Evolutionary conservation across 1,140 invertebrate genomes (phyloP).

Genomic region (Pogonus chalceus): DNA sequence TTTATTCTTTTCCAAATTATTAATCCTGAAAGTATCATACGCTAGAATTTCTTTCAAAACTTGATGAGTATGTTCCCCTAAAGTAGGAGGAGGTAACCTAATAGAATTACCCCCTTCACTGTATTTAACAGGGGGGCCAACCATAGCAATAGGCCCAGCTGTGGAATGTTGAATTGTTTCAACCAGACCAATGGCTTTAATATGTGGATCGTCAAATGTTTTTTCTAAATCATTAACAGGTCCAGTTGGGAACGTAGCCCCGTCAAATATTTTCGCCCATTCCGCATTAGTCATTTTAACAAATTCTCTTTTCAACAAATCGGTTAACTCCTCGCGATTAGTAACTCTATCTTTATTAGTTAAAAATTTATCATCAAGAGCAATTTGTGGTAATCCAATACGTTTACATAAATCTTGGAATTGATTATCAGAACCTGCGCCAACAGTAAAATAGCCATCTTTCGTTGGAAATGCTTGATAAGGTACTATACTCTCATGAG

Average conservation of each 20-base stretch:
- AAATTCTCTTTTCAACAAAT: slow-evolving; percentile 53
- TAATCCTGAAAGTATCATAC: slow-evolving; percentile 37
- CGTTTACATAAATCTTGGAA: slow-evolving; percentile 59
- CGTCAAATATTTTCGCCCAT: slow-evolving; percentile 66
- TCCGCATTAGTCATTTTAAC: slow-evolving; percentile 56
- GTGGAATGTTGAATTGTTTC: slow-evolving; percentile 63
- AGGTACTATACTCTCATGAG: slow-evolving; percentile 89
- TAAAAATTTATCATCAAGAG: slow-evolving; percentile 51
- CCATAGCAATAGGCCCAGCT: slow-evolving; percentile 63
- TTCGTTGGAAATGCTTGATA: slow-evolving; percentile 80
- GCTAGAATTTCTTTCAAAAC: slow-evolving; percentile 61
- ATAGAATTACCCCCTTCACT: slow-evolving; percentile 59
- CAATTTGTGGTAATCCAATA: slow-evolving; percentile 51
- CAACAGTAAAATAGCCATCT: slow-evolving; percentile 76
- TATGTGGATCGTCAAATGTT: slow-evolving; percentile 81
- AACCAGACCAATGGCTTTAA: slow-evolving; percentile 63
- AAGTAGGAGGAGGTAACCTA: slow-evolving; percentile 63
- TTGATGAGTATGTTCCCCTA: slow-evolving; percentile 80
- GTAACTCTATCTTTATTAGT: slow-evolving; percentile 66
- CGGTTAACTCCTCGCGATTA: slow-evolving; percentile 61
- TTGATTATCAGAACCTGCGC: slow-evolving; percentile 70
- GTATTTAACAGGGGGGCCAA: slow-evolving; percentile 78
- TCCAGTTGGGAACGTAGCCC: slow-evolving; percentile 73
- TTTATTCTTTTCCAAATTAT: not conserved
- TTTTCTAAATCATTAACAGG: slow-evolving; percentile 79